phyloP scores from a whole-genome alignment of 2,888 invertebrate species.

The Patella pellucida region DNA sequence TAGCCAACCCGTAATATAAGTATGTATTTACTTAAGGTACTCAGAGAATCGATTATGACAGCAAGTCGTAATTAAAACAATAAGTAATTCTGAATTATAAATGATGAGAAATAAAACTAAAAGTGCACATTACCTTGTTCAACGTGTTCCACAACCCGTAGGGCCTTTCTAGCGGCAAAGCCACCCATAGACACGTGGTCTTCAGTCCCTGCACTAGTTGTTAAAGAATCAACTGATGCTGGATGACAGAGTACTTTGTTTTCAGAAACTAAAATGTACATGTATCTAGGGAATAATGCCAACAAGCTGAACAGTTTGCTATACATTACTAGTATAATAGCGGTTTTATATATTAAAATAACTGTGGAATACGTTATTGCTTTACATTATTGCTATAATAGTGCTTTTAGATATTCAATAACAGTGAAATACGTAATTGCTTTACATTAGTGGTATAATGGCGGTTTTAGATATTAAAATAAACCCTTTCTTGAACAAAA shows the following conservation, averaged over 20 bases:
- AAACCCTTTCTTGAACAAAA: too few relatives aligned
- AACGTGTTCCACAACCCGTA: slow-evolving; percentile 74
- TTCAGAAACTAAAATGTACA: slow-evolving; percentile 75
- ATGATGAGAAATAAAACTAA: too few relatives aligned
- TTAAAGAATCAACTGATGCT: slow-evolving; percentile 78
- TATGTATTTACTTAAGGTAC: too few relatives aligned
- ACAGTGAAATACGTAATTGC: neutral
- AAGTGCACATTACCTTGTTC: slow-evolving; percentile 72
- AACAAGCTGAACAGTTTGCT: too few relatives aligned
- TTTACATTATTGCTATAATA: too few relatives aligned
- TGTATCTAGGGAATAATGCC: too few relatives aligned
- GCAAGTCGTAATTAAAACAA: slow-evolving; percentile 8
- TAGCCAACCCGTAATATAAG: too few relatives aligned
- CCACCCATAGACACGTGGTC: slow-evolving; percentile 82
- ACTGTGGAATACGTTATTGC: too few relatives aligned
- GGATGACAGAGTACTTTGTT: slow-evolving; percentile 81
- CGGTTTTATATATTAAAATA: too few relatives aligned
- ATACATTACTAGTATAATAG: too few relatives aligned
- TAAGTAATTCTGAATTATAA: neutral
- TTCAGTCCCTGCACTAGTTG: slow-evolving; percentile 79
- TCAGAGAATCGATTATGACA: neutral
- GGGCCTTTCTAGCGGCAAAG: slow-evolving; percentile 77
- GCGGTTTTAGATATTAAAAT: neutral
- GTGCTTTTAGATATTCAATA: too few relatives aligned
- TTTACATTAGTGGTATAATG: neutral